Evolutionary conservation across 2,113 vertebrate genomes (phyloP), one percentile per base, ranked within the genome.

Genomic region (Sinocyclocheilus anshuiensis): DNA sequence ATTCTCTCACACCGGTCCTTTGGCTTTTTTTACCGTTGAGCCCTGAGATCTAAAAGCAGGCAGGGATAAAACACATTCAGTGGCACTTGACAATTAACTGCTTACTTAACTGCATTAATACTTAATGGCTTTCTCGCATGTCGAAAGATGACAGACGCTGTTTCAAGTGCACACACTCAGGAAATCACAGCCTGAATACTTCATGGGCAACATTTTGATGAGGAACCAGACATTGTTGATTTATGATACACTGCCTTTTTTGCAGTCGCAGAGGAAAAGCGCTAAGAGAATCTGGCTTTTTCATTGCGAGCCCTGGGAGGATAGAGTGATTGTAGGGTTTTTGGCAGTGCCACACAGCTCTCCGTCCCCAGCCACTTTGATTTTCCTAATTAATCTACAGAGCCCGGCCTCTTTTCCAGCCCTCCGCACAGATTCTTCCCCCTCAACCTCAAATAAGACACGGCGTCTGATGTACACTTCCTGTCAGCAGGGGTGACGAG

Each of bases 381-480:
- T 89, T 87, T 76, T 39, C 33, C 65, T 86, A 87, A 84, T 90
- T 84, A 89, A 87, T 61, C 84, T 74, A 84, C 87, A 86, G 53
- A 82, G 77, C 81, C 83, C 29, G 61, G 48, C 48, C 83, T 89
- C 53, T 79, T 74, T 53, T 42, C 42, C 20, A 48, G 10, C 29
- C 65, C 65, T 75, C 77, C 4, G 53, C 36, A 74, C 33, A 48
- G 63, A 71, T 33, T 82, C 65, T 71, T 69, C 33, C 26, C 77
- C 6, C 63, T 36, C 53, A 12, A 29, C 50, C 77, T 74, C 22
- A 50, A 75, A 48, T 22, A 50, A 59, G n/a, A 74, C 29, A 42
- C n/a, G 4, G 42, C 7, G 57, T 77, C 42, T 55, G 42, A 67
- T 39, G 39, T 16, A 45, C 63, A 10, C 39, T 76, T 76, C 77